phyloP scores from a whole-genome alignment of 2,113 vertebrate species.

The Hylia prasina region DNA sequence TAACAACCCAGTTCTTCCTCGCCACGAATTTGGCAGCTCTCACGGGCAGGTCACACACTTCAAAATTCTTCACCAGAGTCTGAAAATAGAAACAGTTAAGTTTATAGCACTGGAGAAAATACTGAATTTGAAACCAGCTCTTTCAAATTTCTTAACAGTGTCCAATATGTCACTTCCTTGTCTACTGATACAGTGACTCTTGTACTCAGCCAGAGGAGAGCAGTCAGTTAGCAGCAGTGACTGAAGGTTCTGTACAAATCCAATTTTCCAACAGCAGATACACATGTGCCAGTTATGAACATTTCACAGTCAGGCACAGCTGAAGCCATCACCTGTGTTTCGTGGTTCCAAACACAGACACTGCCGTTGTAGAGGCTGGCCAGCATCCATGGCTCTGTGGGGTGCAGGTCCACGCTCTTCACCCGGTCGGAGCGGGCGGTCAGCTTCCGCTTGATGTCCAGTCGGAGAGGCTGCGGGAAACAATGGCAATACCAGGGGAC shows the following conservation, averaged over 20 bases:
- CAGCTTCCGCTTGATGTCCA: conserved; percentile 94
- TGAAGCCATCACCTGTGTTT: conserved; percentile 81
- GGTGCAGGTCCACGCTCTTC: conserved; percentile 94
- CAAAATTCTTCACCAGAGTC: conserved; percentile 98
- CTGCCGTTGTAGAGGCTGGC: conserved; percentile 95
- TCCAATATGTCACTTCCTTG: neutral
- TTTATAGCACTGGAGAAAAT: neutral
- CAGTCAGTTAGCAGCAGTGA: neutral
- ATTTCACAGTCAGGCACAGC: neutral
- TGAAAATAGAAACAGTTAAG: conserved; percentile 46
- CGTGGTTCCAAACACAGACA: conserved; percentile 96
- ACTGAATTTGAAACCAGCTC: neutral
- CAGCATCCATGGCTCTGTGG: conserved; percentile 95
- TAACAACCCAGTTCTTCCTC: conserved; percentile 98
- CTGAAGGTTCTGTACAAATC: neutral
- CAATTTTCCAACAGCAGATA: neutral
- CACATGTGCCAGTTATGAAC: neutral
- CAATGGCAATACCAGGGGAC: neutral
- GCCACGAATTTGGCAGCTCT: conserved; percentile 98
- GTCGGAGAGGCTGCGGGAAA: conserved; percentile 83
- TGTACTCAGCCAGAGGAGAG: neutral
- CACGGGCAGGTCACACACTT: conserved; percentile 96
- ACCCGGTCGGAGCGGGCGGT: conserved; percentile 93
- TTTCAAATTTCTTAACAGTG: neutral
- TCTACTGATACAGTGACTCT: neutral